A percentile compares a stretch with the other conserved stretches of the same genome.
Evolutionary conservation across 2,113 vertebrate genomes (phyloP).

Genomic region (Oenanthe melanoleuca): DNA sequence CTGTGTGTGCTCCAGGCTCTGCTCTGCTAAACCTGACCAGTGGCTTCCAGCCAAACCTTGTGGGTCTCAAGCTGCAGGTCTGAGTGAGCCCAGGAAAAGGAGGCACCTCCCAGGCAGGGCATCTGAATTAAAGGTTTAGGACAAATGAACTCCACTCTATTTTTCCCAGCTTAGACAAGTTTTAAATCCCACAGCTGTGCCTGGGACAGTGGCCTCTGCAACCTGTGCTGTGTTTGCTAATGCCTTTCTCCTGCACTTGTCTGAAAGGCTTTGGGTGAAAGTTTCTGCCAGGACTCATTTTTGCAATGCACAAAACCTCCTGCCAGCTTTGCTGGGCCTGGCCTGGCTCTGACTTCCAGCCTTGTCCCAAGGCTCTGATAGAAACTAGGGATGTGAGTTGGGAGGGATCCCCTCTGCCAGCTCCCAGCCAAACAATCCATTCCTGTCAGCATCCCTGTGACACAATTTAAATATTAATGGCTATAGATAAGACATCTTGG

Average conservation of each 20-base stretch:
- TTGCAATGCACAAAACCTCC: neutral
- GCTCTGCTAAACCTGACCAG: neutral
- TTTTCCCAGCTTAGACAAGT: neutral
- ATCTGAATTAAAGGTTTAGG: neutral
- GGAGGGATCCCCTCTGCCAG: neutral
- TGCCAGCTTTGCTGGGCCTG: neutral
- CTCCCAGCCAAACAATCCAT: neutral
- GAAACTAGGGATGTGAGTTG: neutral
- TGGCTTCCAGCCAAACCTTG: neutral
- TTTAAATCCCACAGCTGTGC: neutral
- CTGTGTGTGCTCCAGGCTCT: neutral
- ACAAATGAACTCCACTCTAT: neutral
- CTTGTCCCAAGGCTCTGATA: neutral
- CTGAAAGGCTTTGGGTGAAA: neutral
- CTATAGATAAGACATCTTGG: neutral
- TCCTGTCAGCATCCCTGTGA: neutral
- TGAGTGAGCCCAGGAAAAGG: neutral
- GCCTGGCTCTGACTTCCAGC: neutral
- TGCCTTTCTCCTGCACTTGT: neutral
- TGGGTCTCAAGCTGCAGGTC: neutral
- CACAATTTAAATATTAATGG: neutral
- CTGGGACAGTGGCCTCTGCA: neutral
- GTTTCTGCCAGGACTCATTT: neutral
- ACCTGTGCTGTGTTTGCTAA: neutral
- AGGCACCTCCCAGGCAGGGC: neutral